These are phyloP conservation scores for Meloidogyne exigua DNA, from an alignment of 1,140 invertebrate genomes.

Conservation along the genomic window DNA sequence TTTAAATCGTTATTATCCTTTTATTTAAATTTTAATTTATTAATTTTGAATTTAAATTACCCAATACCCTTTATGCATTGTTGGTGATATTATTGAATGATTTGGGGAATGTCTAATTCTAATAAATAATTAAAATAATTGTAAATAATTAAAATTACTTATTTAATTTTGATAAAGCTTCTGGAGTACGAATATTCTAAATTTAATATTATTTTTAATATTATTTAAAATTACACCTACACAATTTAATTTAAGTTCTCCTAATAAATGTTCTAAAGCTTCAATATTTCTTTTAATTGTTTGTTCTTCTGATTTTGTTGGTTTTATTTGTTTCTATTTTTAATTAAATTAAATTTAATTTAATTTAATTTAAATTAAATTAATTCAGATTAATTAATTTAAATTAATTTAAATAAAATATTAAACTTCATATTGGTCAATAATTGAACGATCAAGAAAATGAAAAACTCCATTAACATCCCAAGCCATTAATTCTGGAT, in stretches of 20 bases:
- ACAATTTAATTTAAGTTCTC: constrained; percentile 56
- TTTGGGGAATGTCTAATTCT: constrained; percentile 51
- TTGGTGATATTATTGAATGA: constrained; percentile 51
- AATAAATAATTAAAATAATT: constrained; percentile 18
- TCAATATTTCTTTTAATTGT: constrained; percentile 58
- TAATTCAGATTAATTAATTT: too few species aligned
- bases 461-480: constrained; percentile 59
- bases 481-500: constrained; percentile 63
- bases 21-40: neutral
- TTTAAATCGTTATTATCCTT: neutral
- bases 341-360: neutral
- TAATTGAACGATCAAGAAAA: constrained; percentile 59
- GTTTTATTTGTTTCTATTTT: constrained; percentile 51
- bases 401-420: neutral
- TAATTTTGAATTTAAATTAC: neutral
- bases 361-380: neutral
- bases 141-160: constrained; percentile 47
- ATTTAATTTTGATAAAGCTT: constrained; percentile 44
- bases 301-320: constrained; percentile 51
- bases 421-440: constrained; percentile 62
- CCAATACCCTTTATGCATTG: constrained; percentile 34
- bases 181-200: constrained; percentile 49
- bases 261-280: constrained; percentile 55
- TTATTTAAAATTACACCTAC: neutral
- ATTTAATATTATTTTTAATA: neutral